Conservation (phyloP, 1,140 invertebrate species). For the Procambarus virginalis region DNA sequence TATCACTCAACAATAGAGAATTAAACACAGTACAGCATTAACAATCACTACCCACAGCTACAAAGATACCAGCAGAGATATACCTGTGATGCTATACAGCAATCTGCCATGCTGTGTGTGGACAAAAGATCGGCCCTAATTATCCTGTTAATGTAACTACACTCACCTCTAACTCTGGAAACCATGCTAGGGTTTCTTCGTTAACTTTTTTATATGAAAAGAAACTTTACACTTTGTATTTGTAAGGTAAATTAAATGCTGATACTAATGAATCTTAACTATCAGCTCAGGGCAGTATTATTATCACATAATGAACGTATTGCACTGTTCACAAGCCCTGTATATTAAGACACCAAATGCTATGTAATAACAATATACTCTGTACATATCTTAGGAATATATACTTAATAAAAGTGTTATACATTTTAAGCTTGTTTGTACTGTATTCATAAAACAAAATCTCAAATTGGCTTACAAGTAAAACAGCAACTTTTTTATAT, state of each 20-base stretch:
- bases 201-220: not conserved
- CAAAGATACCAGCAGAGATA: too few species aligned
- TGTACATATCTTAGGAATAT: slow-evolving; percentile 64
- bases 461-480: not conserved
- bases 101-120: too few species aligned
- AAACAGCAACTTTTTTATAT: not conserved
- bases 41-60: too few species aligned
- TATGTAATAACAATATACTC: slow-evolving; percentile 48
- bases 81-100: too few species aligned
- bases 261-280: not conserved
- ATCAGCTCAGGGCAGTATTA: slow-evolving; percentile 36
- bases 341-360: slow-evolving; percentile 29
- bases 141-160: too few species aligned
- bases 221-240: not conserved
- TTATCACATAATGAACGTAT: slow-evolving; percentile 33
- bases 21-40: too few species aligned
- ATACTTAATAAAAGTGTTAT: slow-evolving; percentile 65
- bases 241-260: not conserved
- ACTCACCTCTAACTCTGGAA: too few species aligned
- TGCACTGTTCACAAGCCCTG: slow-evolving; percentile 50
- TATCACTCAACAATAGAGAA: too few species aligned
- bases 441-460: not conserved
- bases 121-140: too few species aligned
- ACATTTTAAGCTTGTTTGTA: slow-evolving; percentile 11
- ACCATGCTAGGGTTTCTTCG: too few species aligned